Percentiles rank a stretch among this genome's conserved stretches.
These are phyloP conservation scores for Cephalopachus bancanus DNA, from an alignment of 2,797 vertebrate species.

Conservation along the genomic window DNA sequence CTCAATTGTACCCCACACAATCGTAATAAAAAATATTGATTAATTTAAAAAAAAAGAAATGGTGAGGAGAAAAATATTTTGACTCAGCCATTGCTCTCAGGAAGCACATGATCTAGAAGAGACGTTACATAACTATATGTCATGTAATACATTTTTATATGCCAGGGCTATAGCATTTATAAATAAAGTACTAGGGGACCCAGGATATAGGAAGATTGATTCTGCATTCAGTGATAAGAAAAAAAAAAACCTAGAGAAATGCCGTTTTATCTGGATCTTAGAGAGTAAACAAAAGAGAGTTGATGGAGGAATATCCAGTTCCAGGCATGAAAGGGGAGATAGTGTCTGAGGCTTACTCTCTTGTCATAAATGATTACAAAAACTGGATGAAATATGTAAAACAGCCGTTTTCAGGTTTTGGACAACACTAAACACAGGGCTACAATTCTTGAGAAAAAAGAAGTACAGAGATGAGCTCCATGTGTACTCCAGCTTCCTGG, in stretches of 20 bases:
- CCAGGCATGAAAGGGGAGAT: fast-evolving
- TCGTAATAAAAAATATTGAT: too few species aligned
- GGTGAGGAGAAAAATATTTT: not conserved
- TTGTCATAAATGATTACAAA: not conserved
- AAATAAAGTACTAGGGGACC: not conserved
- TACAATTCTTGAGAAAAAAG: not conserved
- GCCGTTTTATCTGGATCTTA: not conserved
- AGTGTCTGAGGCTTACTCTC: too few species aligned
- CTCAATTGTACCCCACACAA: too few species aligned
- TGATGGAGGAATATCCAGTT: not conserved
- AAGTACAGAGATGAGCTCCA: not conserved
- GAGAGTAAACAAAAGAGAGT: not conserved
- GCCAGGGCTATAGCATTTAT: not conserved
- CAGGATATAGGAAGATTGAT: not conserved
- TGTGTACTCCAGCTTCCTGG: too few species aligned
- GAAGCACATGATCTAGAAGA: not conserved
- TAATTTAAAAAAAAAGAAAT: too few species aligned
- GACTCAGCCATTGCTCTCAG: fast-evolving
- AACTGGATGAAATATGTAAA: not conserved
- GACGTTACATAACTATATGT: not conserved
- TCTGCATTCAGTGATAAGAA: not conserved
- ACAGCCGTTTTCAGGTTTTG: not conserved
- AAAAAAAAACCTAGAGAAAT: not conserved
- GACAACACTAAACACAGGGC: not conserved
- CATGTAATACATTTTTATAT: fast-evolving